Evolutionary conservation across 2,113 vertebrate genomes (phyloP).

Genomic region (Cyrtonyx montezumae): DNA sequence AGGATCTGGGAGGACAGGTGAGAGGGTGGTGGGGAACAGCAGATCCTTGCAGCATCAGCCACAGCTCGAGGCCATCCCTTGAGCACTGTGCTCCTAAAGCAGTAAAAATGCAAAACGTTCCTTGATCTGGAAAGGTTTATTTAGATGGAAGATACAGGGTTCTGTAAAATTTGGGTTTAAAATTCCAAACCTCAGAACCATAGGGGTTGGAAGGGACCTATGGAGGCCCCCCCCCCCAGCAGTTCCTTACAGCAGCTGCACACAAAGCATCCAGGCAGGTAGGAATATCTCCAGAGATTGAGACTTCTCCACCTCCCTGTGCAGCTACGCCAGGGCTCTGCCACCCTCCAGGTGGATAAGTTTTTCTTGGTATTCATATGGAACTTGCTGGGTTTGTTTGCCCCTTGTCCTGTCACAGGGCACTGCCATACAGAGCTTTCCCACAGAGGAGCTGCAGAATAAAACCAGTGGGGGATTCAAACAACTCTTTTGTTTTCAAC

Average conservation of each 20-base stretch:
- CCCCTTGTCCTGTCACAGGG: too few relatives aligned
- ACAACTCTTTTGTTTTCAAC: background rate
- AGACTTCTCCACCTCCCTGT: too few relatives aligned
- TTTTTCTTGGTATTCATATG: background rate
- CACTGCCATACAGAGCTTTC: too few relatives aligned
- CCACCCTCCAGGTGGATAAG: too few relatives aligned
- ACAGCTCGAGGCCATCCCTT: accelerated
- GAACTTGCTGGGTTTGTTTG: background rate
- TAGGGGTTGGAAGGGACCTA: too few relatives aligned
- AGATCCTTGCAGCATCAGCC: background rate
- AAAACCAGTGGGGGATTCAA: background rate
- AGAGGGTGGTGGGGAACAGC: background rate
- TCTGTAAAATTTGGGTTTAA: background rate
- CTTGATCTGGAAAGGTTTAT: background rate
- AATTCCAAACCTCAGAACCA: background rate
- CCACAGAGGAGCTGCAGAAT: background rate
- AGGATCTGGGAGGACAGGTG: conserved; percentile 90
- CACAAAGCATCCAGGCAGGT: too few relatives aligned
- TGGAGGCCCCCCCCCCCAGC: too few relatives aligned
- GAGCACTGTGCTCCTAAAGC: accelerated
- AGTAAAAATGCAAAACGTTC: accelerated
- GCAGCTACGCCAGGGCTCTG: too few relatives aligned
- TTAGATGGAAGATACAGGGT: accelerated
- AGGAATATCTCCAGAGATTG: too few relatives aligned
- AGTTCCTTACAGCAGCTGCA: too few relatives aligned